Evolutionary conservation across 2,888 invertebrate genomes (phyloP), one percentile per base, ranked within the genome.

Genomic region (Stratiomys singularior): DNA sequence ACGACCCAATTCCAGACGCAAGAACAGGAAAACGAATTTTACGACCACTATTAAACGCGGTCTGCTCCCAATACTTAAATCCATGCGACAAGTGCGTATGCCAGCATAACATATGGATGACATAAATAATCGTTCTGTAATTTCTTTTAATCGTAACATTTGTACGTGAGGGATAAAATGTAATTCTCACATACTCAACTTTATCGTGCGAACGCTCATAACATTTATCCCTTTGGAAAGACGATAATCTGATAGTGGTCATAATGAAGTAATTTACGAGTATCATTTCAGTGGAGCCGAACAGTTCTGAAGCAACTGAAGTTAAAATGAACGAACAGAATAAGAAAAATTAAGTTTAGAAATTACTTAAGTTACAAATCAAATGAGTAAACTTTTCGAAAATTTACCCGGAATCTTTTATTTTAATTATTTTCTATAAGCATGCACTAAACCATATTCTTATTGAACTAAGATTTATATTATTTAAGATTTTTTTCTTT

Each of bases 81-180:
- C 15, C 30, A 64, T 13, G 2, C 28, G 30, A 13, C 64, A 11
- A 11, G 64, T 11, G 13, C 23, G 28, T 27, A 64, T 64, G 15
- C 15, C 13, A 15, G 27, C 21, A 9, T 44, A 27, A 67, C 67
- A 46, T 46, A 23, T 67, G 46, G 13, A 44, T 18, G 44, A 23
- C 67, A 67, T 67, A 15, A 67, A 67, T 67, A 30, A 46, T 9
- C 37, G 44, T n/a, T 18, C 64, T 64, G 64, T 64, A 64, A 64
- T 18, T 67, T 21, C 23, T 67, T 67, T 37, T 67, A 67, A 67
- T 67, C 44, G 46, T 21, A 18, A 37, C 44, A 37, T n/a, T n/a
- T 52, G 18, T 13, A 67, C 37, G 46, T 44, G 18, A 44, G 21
- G 67, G 23, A 44, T 67, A 21, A 67, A 67, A 67, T 44, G 44